Evolutionary conservation across 35 echinoderm and acorn worm genomes (phyloP).

Genomic region (Strongylocentrotus purpuratus): DNA sequence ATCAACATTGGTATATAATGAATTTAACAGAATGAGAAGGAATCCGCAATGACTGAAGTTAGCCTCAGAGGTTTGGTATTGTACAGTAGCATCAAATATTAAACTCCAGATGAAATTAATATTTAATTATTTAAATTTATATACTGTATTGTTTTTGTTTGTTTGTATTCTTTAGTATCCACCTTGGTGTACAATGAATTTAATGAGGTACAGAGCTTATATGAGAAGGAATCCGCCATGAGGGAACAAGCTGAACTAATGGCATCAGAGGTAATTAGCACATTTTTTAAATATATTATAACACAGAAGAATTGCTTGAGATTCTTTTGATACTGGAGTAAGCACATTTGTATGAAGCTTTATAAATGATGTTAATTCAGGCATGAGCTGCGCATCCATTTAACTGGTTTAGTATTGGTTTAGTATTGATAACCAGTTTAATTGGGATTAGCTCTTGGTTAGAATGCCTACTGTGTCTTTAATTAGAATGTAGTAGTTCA

Average conservation of each 20-base stretch:
- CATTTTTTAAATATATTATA: neutral
- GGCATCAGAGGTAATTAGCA: conserved; percentile 50
- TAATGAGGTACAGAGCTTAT: conserved; percentile 60
- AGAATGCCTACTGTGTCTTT: no score
- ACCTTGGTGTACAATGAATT: conserved; percentile 69
- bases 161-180: conserved; percentile 51
- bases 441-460: no score
- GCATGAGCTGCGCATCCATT: no score
- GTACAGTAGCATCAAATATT: no score
- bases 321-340: no score
- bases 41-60: conserved; percentile 62
- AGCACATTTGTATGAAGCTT: no score
- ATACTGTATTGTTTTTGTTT: neutral
- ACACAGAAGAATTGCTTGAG: no score
- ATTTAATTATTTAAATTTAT: neutral
- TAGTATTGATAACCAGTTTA: no score
- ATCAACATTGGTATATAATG: conserved; percentile 67
- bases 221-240: conserved; percentile 70
- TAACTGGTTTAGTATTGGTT: no score
- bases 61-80: conserved; percentile 59
- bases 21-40: conserved; percentile 65
- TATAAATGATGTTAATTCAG: no score
- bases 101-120: no score
- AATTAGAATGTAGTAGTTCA: no score
- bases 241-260: conserved; percentile 69